Conservation (phyloP, 2,888 invertebrate genomes). For the Macropis europaea region DNA sequence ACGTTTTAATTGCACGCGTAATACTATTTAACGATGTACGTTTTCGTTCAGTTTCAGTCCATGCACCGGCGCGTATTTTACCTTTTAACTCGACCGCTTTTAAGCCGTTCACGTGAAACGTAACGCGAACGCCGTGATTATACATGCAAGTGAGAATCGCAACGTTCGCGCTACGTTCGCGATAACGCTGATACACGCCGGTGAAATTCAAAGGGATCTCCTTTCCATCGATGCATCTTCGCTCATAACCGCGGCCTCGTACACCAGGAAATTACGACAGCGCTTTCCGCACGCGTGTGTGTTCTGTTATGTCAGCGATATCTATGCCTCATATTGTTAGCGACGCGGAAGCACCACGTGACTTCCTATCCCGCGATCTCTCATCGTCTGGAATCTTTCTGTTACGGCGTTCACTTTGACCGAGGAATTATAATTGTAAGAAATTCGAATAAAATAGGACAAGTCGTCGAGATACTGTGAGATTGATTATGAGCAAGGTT, state of each 20-base stretch:
- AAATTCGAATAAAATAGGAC: neutral
- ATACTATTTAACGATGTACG: slow-evolving; percentile 1
- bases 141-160: too few species aligned
- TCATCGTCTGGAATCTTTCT: slow-evolving; percentile 14
- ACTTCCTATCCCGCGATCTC: slow-evolving; percentile 40
- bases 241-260: neutral
- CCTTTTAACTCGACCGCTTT: slow-evolving; percentile 11
- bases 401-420: neutral
- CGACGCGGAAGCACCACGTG: slow-evolving; percentile 37
- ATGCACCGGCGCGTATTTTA: neutral
- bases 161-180: neutral
- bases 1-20: slow-evolving; percentile 56
- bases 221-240: slow-evolving; percentile 21
- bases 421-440: neutral
- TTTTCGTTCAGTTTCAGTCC: neutral
- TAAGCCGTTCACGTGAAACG: slow-evolving; percentile 5
- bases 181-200: slow-evolving; percentile 18
- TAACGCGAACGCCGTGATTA: too few species aligned
- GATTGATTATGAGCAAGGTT: too few species aligned
- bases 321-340: slow-evolving; percentile 40
- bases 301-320: slow-evolving; percentile 44
- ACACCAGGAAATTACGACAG: slow-evolving; percentile 37
- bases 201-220: slow-evolving; percentile 19
- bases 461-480: too few species aligned
- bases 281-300: slow-evolving; percentile 12